A percentile compares a stretch with the other conserved stretches of the same genome.
Conservation (phyloP, 1,140 invertebrate genomes). For the Cydia strobilella region DNA sequence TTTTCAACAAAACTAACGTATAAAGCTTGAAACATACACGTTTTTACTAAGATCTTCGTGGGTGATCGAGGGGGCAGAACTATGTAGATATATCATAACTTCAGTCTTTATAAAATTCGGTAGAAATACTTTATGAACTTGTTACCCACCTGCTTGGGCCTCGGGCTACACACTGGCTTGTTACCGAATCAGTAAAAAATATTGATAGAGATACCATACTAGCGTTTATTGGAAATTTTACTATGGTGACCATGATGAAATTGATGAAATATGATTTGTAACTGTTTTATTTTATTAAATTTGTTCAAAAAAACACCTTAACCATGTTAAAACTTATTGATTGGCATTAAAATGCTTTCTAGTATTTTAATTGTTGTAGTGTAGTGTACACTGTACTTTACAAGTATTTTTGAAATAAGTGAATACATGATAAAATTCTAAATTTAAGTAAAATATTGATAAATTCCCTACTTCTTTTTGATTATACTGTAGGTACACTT, state of each 20-base stretch:
- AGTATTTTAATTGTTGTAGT: too few species aligned
- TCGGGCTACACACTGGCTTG: neutral
- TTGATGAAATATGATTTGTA: neutral
- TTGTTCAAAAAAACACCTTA: neutral
- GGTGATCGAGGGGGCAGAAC: neutral
- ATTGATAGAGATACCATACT: slow-evolving; percentile 30
- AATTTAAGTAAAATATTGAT: too few species aligned
- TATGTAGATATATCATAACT: neutral
- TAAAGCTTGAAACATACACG: neutral
- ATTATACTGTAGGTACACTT: too few species aligned
- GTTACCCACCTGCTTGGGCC: slow-evolving; percentile 21
- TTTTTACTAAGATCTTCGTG: neutral
- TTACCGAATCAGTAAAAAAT: slow-evolving; percentile 25
- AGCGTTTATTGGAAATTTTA: slow-evolving; percentile 14
- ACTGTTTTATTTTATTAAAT: too few species aligned
- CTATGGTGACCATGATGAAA: slow-evolving; percentile 22
- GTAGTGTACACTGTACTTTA: too few species aligned
- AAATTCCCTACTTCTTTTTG: too few species aligned
- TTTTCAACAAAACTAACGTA: too few species aligned
- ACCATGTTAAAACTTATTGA: neutral
- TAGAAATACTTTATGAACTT: slow-evolving; percentile 14
- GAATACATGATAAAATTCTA: too few species aligned
- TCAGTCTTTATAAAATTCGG: slow-evolving; percentile 6
- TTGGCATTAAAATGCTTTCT: too few species aligned
- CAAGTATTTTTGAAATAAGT: too few species aligned